Base-by-base conservation (phyloP, 2,888 invertebrate genomes). In the Macaria notata region DNA sequence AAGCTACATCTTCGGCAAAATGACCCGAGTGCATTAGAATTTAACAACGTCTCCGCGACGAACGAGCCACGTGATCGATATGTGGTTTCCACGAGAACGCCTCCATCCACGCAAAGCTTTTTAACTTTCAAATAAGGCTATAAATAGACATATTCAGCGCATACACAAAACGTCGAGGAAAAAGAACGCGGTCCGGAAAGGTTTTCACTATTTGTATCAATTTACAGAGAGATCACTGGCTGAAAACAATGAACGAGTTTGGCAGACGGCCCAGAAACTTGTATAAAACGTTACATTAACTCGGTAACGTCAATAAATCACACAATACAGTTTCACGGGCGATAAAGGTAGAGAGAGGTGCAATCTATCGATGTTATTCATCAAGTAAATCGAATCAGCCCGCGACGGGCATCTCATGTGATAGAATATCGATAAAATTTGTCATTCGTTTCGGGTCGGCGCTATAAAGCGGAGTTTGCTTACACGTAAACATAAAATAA, bases 401-500 rank as follows among this genome's bases (percentile, higher is more conserved):
- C 62, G 58, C 67, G 66, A 55, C 58, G 66, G 65, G 70, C 70
- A 65, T 62, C 65, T 68, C 49, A 69, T 72, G 71, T 70, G 67
- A 75, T 75, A 69, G 75, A 70, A 75, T 69, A 73, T 71, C 75
- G 63, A 81, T 82, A 78, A 80, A 79, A 76, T 69, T 72, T 76
- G 75, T 73, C 75, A 76, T 73, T 75, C 70, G 71, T 68, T 64
- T 70, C 69, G 72, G 61, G 68, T 64, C 68, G 69, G 65, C 66
- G 62, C 71, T 65, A 78, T 75, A 78, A 79, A 79, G 60, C 69
- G 66, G 69, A 74, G 75, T 79, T 79, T 76, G 75, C 75, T 75
- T 76, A 76, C 75, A 72, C 79, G 75, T 81, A 78, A 81, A 80
- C 78, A 76, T 81, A 76, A 82, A 82, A 81, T 80, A 79, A 81